Percentiles rank a stretch among this genome's conserved stretches.
Evolutionary conservation across 2,797 vertebrate species (phyloP).

Genomic region (Etheostoma nigrum): DNA sequence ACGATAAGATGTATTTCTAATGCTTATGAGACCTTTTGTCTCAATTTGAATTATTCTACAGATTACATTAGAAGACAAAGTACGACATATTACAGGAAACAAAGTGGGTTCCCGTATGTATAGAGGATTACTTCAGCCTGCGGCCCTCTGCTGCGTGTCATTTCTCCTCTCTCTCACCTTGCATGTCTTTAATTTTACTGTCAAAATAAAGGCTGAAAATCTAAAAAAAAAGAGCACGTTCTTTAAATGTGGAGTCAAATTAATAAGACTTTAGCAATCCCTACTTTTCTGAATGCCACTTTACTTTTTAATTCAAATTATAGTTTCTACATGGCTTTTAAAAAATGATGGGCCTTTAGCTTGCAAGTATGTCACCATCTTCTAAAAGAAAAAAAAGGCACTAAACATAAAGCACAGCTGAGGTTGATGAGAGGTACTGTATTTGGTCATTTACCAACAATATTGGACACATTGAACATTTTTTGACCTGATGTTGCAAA

Average conservation of each 20-base stretch:
- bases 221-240: too few species aligned
- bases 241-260: background rate
- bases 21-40: background rate
- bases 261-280: background rate
- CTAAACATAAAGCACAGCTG: background rate
- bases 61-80: background rate
- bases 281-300: background rate
- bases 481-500: too few species aligned
- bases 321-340: too few species aligned
- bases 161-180: too few species aligned
- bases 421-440: too few species aligned
- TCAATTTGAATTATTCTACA: background rate
- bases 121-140: too few species aligned
- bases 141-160: too few species aligned
- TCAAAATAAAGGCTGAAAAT: too few species aligned
- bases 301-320: background rate
- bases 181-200: too few species aligned
- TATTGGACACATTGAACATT: too few species aligned
- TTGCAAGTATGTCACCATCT: background rate
- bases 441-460: too few species aligned
- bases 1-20: background rate
- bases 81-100: background rate
- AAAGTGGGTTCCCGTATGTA: background rate
- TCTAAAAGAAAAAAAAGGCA: background rate
- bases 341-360: too few species aligned